Evolutionary conservation across 2,888 invertebrate genomes (phyloP), one percentile per base, ranked within the genome.

Genomic region (Phyto melanocephala): DNA sequence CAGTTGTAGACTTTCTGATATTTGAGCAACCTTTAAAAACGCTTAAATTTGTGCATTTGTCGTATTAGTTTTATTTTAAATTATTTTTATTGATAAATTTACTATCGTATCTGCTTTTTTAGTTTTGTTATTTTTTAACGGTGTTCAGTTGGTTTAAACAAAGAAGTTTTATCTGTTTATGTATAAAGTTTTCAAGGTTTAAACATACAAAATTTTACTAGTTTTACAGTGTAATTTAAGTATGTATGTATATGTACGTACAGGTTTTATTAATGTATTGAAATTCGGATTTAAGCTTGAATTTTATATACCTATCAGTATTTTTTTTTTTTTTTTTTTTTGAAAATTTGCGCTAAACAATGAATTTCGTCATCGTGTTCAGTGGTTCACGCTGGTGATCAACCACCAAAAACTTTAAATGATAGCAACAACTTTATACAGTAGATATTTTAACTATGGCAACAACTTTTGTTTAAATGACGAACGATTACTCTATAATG

Each of bases 331-430:
- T 22, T 65, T 56, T 65, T 62, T 15, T 54, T 52, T 63, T 33
- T 62, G 24, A 2, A 54, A 65, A 37, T 81, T 82, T 79, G 60
- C 67, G 54, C 79, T 82, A 79, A 82, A 82, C 75, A 79, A 82
- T 79, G 75, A 76, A 79, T 82, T 82, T 82, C 82, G 82, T 82
- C 82, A 82, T 82, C 71, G 60, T 63, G 75, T 54, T 82, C 71
- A 79, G 28, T 62, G 62, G 81, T 77, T 81, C 75, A 71, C 33
- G 81, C 63, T 75, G 75, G 33, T 75, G 79, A 79, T 78, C 79
- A 75, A 35, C 45, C 50, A 68, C 63, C 47, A 72, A 47, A 50
- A 52, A 54, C 62, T 45, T 37, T 24, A 28, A 58, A 74, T 52
- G 24, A 54, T 24, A 67, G 40, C 15, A 33, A 10, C 22, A 50